phyloP scores from a whole-genome alignment of 2,797 vertebrate genomes.

The Sebastes aleutianus region DNA sequence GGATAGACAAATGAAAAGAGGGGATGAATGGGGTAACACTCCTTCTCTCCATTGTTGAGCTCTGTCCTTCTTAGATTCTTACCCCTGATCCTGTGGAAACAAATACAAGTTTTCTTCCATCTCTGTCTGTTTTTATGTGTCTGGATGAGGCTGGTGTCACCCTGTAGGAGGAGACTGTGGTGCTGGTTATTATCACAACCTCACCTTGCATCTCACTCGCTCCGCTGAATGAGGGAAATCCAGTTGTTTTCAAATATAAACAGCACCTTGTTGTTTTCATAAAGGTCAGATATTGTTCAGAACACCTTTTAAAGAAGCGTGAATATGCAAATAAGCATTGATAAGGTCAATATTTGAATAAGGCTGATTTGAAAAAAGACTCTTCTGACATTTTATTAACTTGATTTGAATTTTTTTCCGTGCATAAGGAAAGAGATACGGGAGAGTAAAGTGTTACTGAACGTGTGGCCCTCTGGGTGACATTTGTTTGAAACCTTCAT shows the following conservation, averaged over 20 bases:
- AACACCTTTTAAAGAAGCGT: slow-evolving; percentile 29
- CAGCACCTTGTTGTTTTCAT: slow-evolving; percentile 51
- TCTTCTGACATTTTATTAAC: slow-evolving; percentile 62
- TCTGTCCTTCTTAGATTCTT: slow-evolving; percentile 20
- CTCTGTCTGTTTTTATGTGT: background rate
- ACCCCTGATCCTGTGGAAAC: background rate
- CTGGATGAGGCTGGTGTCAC: background rate
- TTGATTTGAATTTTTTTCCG: slow-evolving; percentile 13
- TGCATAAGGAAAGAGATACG: background rate
- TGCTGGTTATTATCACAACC: slow-evolving; percentile 13
- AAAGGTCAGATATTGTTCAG: slow-evolving; percentile 78
- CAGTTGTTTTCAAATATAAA: slow-evolving; percentile 40
- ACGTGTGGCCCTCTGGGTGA: background rate
- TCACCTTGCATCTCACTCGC: background rate
- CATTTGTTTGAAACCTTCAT: background rate
- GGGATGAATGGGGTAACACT: slow-evolving; percentile 30
- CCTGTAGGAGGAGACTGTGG: background rate
- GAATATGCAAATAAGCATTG: slow-evolving; percentile 73
- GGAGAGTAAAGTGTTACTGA: background rate
- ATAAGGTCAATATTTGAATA: slow-evolving; percentile 81
- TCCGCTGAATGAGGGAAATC: background rate
- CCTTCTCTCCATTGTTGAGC: slow-evolving; percentile 7
- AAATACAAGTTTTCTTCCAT: background rate
- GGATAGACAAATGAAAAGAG: slow-evolving; percentile 64
- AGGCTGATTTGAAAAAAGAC: slow-evolving; percentile 40